Evolutionary conservation across 2,888 invertebrate genomes (phyloP).

Genomic region (Callimorpha dominula): DNA sequence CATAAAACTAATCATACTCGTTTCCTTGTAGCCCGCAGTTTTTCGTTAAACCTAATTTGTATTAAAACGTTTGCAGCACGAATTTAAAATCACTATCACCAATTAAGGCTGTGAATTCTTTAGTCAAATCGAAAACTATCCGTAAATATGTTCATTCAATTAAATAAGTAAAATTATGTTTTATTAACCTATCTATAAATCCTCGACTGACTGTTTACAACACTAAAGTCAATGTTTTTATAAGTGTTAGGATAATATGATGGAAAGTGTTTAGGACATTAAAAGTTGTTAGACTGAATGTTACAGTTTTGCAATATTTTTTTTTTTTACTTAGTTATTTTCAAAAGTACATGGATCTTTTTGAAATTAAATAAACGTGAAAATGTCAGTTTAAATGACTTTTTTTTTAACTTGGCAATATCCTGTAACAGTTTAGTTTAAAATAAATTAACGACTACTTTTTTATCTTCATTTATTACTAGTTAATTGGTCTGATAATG

Average conservation of each 20-base stretch:
- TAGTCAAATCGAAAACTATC: neutral
- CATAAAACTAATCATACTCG: too few relatives aligned
- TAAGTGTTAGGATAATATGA: slow-evolving; percentile 41
- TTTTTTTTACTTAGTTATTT: neutral
- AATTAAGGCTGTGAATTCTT: too few relatives aligned
- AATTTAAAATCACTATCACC: neutral
- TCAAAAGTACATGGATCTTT: neutral
- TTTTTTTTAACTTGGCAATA: neutral
- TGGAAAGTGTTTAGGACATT: slow-evolving; percentile 19
- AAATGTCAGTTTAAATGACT: neutral
- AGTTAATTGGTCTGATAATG: neutral
- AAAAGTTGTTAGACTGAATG: slow-evolving; percentile 14
- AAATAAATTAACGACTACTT: neutral
- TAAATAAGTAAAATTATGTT: slow-evolving; percentile 24
- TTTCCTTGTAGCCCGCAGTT: too few relatives aligned
- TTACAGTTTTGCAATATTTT: too few relatives aligned
- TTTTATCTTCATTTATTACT: neutral
- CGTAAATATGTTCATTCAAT: neutral
- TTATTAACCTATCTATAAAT: slow-evolving; percentile 42
- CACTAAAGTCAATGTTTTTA: slow-evolving; percentile 50
- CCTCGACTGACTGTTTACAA: slow-evolving; percentile 46
- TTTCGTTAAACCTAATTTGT: too few relatives aligned
- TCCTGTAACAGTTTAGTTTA: neutral
- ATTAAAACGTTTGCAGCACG: neutral
- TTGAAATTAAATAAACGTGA: neutral